Conservation (phyloP, 2,113 vertebrate species). For the Zingel zingel region DNA sequence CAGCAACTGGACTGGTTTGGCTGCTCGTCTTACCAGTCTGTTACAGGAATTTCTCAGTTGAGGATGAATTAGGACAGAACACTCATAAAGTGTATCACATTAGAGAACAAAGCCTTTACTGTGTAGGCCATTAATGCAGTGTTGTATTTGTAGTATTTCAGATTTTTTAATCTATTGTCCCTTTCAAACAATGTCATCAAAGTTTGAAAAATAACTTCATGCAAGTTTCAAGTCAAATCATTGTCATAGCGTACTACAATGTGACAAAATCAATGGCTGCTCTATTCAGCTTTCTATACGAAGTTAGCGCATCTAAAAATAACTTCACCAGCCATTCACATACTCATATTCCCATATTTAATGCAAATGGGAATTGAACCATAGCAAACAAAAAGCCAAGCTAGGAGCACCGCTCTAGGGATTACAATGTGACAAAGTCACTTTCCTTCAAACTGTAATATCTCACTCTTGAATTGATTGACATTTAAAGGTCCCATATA, state of each 20-base stretch:
- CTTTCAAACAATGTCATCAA: not conserved
- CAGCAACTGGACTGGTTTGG: constrained; percentile 24
- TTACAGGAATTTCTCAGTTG: constrained; percentile 36
- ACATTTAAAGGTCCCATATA: too few species aligned
- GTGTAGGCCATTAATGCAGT: not conserved
- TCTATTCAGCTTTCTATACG: not conserved
- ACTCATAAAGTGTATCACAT: constrained; percentile 17
- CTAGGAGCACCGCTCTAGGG: not conserved
- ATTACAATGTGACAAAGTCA: too few species aligned
- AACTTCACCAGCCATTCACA: not conserved
- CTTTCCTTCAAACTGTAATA: too few species aligned
- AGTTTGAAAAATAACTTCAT: not conserved
- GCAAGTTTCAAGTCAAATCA: not conserved
- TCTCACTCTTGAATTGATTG: not conserved
- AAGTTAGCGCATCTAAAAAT: not conserved
- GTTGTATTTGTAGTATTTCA: not conserved
- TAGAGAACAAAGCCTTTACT: not conserved
- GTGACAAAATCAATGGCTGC: not conserved
- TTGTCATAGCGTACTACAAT: not conserved
- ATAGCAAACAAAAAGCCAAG: not conserved
- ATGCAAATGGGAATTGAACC: not conserved
- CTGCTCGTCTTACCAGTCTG: constrained; percentile 27
- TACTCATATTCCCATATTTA: not conserved
- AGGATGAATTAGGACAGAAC: constrained; percentile 1
- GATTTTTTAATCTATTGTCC: not conserved